These are phyloP conservation scores for Hesperia comma DNA, from an alignment of 2,888 invertebrate species.

Conservation along the genomic window DNA sequence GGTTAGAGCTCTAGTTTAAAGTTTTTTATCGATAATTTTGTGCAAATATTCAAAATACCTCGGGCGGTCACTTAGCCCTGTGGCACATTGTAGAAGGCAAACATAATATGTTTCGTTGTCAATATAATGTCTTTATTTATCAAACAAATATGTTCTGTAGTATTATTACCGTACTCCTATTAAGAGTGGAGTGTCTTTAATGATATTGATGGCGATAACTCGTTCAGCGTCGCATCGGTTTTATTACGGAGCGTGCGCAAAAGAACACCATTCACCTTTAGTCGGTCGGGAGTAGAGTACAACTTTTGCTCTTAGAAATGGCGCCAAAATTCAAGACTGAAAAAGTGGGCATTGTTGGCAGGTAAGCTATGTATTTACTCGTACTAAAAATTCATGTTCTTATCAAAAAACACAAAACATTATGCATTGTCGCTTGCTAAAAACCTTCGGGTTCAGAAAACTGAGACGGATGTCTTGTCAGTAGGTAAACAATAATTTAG, in stretches of 20 bases:
- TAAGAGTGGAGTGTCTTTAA: constrained; percentile 17
- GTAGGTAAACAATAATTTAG: no score
- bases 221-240: constrained; percentile 32
- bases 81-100: no score
- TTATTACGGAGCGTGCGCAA: constrained; percentile 26
- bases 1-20: no score
- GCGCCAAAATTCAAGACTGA: constrained; percentile 74
- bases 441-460: no score
- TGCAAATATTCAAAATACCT: no score
- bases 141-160: not conserved
- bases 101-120: not conserved
- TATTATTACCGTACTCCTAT: constrained; percentile 1
- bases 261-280: constrained; percentile 31
- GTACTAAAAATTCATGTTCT: no score
- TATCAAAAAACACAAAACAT: no score
- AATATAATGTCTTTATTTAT: not conserved
- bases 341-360: constrained; percentile 90
- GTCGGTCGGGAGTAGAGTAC: constrained; percentile 26
- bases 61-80: no score
- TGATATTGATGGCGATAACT: constrained; percentile 42
- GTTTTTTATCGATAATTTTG: no score
- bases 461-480: no score
- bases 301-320: constrained; percentile 46
- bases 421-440: no score
- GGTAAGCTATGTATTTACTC: constrained; percentile 73